These are phyloP conservation scores for Falco columbarius DNA, from an alignment of 2,797 vertebrate genomes.

Conservation along the genomic window DNA sequence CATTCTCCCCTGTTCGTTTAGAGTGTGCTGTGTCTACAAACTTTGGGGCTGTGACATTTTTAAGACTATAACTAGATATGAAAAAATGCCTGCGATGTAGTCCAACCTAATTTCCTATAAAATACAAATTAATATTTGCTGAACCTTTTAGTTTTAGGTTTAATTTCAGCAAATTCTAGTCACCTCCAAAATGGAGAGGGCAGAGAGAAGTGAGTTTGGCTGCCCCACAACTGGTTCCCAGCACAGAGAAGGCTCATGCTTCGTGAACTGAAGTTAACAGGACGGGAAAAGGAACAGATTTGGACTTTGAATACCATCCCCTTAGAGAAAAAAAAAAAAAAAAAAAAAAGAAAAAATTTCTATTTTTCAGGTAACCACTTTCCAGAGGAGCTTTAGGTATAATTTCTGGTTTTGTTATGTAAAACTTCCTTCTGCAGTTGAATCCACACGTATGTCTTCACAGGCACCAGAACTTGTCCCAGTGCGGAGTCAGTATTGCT, in stretches of 20 bases:
- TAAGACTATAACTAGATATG: not conserved
- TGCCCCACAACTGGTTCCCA: not conserved
- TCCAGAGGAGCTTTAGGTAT: not conserved
- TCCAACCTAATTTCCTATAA: not conserved
- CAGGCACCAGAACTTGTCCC: not conserved
- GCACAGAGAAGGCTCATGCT: not conserved
- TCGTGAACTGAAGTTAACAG: not conserved
- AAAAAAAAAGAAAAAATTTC: too few species aligned
- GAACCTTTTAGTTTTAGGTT: not conserved
- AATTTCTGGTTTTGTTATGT: not conserved
- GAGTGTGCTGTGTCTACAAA: constrained; percentile 5
- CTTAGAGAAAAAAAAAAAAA: not conserved
- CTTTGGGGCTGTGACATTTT: not conserved
- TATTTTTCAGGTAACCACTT: not conserved
- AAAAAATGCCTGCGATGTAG: not conserved
- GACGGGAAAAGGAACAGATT: not conserved
- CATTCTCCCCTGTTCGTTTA: not conserved
- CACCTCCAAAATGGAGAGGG: not conserved
- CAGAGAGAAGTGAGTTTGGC: not conserved
- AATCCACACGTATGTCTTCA: not conserved
- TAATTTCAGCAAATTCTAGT: constrained; percentile 21
- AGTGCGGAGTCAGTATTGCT: not conserved
- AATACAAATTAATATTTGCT: constrained; percentile 37
- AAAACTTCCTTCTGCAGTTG: not conserved
- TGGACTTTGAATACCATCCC: not conserved